Conservation (phyloP, 2,888 invertebrate genomes). For the Agrochola macilenta region DNA sequence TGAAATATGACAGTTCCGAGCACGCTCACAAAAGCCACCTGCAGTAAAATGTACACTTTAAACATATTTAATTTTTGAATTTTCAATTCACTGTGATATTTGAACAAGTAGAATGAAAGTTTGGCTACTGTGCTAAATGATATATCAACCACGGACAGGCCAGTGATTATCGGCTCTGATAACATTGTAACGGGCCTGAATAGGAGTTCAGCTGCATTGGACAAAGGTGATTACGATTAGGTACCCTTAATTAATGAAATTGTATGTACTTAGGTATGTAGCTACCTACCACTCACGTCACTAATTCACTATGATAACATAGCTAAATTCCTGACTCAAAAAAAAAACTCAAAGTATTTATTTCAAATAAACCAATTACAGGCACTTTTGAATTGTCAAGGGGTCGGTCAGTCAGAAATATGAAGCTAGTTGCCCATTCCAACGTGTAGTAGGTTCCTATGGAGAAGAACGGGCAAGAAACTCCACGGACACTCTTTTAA, state of each 20-base stretch:
- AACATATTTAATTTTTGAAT: constrained; percentile 69
- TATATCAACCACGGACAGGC: constrained; percentile 62
- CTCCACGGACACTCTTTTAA: too few species aligned
- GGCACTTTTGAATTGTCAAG: too few species aligned
- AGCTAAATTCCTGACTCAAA: not conserved
- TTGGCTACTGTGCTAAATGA: constrained; percentile 66
- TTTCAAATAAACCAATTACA: too few species aligned
- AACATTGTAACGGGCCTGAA: constrained; percentile 69
- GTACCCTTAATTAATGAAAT: constrained; percentile 51
- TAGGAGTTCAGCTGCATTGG: constrained; percentile 70
- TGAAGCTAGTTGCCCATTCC: too few species aligned
- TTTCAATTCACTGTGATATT: constrained; percentile 55
- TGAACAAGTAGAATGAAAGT: constrained; percentile 66
- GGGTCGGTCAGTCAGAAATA: too few species aligned
- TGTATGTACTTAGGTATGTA: constrained; percentile 13
- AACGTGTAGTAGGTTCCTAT: too few species aligned
- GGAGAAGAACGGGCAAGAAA: too few species aligned
- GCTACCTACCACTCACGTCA: constrained; percentile 2
- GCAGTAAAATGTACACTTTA: constrained; percentile 68
- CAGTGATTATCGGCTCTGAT: constrained; percentile 79
- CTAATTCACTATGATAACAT: constrained; percentile 1
- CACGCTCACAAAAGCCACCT: constrained; percentile 65
- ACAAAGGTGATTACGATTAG: constrained; percentile 64
- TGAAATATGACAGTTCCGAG: constrained; percentile 79
- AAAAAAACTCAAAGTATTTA: too few species aligned